Evolutionary conservation across 1,140 invertebrate genomes (phyloP), one percentile per base, ranked within the genome.

Genomic region (Orchesella cincta): DNA sequence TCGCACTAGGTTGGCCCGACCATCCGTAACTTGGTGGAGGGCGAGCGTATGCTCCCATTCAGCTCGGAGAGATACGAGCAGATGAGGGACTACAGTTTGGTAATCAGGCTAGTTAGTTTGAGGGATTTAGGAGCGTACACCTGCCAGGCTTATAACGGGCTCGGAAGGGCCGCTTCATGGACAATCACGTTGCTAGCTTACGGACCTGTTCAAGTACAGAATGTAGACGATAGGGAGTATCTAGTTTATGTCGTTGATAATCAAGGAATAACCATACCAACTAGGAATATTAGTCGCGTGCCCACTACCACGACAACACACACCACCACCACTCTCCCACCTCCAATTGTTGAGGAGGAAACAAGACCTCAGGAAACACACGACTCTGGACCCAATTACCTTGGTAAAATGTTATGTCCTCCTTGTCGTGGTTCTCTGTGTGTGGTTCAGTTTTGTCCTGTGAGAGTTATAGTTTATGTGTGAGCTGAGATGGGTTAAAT

Each of bases 1-100:
- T 92, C 79, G 93, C 93, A 20, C 89, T 92, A 82, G 95, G 94
- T 34, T 92, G 90, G 88, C 95, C 95, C 85, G 88, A 52, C 94
- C 94, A 0, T 85, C 88, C 26, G 91, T 96, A 20, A 93, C 91
- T 20, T 97, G 95, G 95, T 95, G 93, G 92, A 89, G 90, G 92
- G 92, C n/a, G 88, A 90, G 16, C 88, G 92, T 83, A 88, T 94
- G 82, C 84, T 90, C 16, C 93, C 93, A 0, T 85, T 93, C 23
- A 88, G 87, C 52, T 91, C 91, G 51, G 86, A 89, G 1, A 86
- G 89, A 26, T 94, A 91, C 80, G 91, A 94, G 83, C 91, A 93
- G 80, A 87, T 89, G 29, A 88, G 89, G 26, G 93, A 94, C 83
- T 90, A 89, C 84, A 90, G 91, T 0, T 86, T 96, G 1, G 86